Evolutionary conservation across 2,888 invertebrate species (phyloP), one percentile per base, ranked within the genome.

Genomic region (Parochlus steinenii): DNA sequence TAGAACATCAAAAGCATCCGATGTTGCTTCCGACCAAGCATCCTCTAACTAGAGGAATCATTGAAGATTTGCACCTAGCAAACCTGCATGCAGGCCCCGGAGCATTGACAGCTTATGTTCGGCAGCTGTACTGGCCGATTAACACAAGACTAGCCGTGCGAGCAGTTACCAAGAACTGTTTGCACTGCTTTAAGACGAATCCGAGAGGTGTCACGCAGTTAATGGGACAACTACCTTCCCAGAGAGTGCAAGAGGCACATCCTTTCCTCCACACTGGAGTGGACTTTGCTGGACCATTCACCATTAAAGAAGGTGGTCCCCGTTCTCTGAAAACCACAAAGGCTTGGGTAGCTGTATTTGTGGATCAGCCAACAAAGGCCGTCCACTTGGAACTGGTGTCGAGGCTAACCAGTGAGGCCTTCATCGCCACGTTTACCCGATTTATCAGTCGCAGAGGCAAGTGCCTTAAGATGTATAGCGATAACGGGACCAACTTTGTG

Each of bases 401-500:
- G 2, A 36, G 36, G 5, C 38, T 46, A 1, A 36, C 41, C 14
- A 42, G 47, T 3, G 40, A 44, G 12, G 41, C 45, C 0, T 51
- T 50, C 38, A 7, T 50, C 5, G 48, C 47, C 1, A 36, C 47
- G 0, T 40, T 47, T 7, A 32, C 40, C n/a, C 34, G 52, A 5
- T 50, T 52, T 19, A 36, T 41, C 0, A 23, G 46, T 4, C 39
- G 49, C 5, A 41, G 48, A 20, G 51, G 50, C 6, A 16, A 43
- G 4, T 45, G 44, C 10, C 24, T 31, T 3, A 28, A 43, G 5
- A 31, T 51, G 1, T 47, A 42, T 35, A 43, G 44, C 31, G 51
- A 52, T 27, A 47, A 49, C 44, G 53, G 53, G 3, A 47, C 46
- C 0, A 51, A 46, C 22, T 50, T 53, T 29, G 34, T 45, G 4